phyloP scores from a whole-genome alignment of 2,888 invertebrate genomes.

The Syrista parreyssii region DNA sequence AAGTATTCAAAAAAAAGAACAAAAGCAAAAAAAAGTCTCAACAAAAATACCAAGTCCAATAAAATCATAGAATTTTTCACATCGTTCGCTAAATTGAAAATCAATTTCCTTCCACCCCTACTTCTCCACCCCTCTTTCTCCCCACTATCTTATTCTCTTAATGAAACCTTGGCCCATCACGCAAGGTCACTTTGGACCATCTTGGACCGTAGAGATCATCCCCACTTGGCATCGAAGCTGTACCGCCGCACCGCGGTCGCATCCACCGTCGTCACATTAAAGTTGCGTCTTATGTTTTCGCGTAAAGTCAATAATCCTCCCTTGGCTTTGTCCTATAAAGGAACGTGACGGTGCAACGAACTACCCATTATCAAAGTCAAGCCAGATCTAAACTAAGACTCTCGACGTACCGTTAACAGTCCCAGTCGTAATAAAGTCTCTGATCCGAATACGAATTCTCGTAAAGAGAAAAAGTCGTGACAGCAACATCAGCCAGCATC shows the following conservation, averaged over 20 bases:
- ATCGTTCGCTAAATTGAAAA: not conserved
- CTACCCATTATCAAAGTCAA: not conserved
- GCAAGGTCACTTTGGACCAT: not conserved
- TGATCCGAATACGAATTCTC: not conserved
- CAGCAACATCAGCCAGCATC: not conserved
- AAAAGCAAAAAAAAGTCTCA: too few relatives aligned
- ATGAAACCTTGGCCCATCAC: not conserved
- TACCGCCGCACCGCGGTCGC: not conserved
- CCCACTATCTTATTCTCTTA: not conserved
- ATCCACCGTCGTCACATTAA: not conserved
- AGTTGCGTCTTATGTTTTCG: not conserved
- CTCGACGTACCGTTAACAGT: not conserved
- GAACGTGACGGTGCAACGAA: slow-evolving; percentile 5
- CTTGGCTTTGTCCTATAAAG: slow-evolving; percentile 3
- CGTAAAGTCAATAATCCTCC: not conserved
- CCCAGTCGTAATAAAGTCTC: not conserved
- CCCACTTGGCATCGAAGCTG: not conserved
- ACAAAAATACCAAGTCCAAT: too few relatives aligned
- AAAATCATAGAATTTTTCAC: not conserved
- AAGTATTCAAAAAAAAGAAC: too few relatives aligned
- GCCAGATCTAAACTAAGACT: not conserved
- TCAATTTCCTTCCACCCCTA: not conserved
- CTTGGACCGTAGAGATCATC: not conserved
- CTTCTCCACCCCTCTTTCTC: not conserved
- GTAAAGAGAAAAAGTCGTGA: not conserved